Percentiles rank a stretch among this genome's conserved stretches.
Conservation (phyloP, 2,797 vertebrate genomes). For the Urosaurus nigricauda region DNA sequence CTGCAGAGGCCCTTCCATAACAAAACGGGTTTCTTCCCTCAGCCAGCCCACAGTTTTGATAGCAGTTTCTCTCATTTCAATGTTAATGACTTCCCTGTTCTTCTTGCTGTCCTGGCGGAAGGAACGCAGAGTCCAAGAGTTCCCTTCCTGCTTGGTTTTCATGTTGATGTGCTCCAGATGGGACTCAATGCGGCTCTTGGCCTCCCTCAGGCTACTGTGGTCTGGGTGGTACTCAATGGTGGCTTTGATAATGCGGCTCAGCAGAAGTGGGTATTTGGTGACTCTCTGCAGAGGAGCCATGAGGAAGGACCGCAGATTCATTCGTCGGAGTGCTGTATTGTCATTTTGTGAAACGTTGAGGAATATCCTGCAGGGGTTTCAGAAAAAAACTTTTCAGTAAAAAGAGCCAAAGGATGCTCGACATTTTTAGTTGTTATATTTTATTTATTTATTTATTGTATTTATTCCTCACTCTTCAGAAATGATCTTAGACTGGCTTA, state of each 20-base stretch:
- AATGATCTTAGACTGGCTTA: no score
- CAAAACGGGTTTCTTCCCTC: slow-evolving; percentile 88
- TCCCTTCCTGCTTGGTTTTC: slow-evolving; percentile 92
- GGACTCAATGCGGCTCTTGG: slow-evolving; percentile 92
- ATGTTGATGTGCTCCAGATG: slow-evolving; percentile 96
- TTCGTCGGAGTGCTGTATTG: slow-evolving; percentile 91
- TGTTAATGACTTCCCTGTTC: slow-evolving; percentile 91
- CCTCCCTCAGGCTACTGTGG: slow-evolving; percentile 87
- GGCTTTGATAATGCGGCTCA: slow-evolving; percentile 91
- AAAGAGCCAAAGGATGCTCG: rapidly evolving
- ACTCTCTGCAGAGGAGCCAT: slow-evolving; percentile 93
- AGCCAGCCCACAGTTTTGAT: slow-evolving; percentile 91
- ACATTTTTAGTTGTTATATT: background rate
- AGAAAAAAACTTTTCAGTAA: slow-evolving; percentile 40
- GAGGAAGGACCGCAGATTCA: slow-evolving; percentile 94
- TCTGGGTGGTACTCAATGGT: slow-evolving; percentile 90
- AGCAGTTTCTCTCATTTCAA: slow-evolving; percentile 91
- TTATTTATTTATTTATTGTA: no score
- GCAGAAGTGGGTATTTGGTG: slow-evolving; percentile 91
- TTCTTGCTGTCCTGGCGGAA: slow-evolving; percentile 93
- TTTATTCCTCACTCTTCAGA: no score
- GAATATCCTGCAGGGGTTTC: slow-evolving; percentile 86
- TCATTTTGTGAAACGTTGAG: slow-evolving; percentile 94
- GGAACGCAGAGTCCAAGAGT: slow-evolving; percentile 90
- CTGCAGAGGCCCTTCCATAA: slow-evolving; percentile 92